Evolutionary conservation across 2,888 invertebrate genomes (phyloP).

Genomic region (Opisthograptis luteolata): DNA sequence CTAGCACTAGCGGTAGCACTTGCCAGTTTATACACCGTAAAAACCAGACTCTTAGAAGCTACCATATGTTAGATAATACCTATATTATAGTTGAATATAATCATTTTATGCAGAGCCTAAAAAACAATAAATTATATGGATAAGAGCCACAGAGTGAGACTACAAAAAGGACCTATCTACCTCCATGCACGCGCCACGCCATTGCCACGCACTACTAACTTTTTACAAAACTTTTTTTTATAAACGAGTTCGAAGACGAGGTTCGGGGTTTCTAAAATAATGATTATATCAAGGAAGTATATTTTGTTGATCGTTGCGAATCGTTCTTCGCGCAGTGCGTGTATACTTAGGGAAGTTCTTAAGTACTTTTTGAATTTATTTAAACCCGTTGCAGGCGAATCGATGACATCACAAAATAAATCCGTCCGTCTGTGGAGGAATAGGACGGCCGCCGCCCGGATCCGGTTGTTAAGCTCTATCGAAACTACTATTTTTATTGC

Average conservation of each 20-base stretch:
- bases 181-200: slow-evolving; percentile 47
- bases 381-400: slow-evolving; percentile 48
- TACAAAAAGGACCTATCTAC: slow-evolving; percentile 41
- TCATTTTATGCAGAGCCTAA: too few species aligned
- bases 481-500: slow-evolving; percentile 78
- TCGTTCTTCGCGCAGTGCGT: slow-evolving; percentile 21
- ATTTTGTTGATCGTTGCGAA: slow-evolving; percentile 15
- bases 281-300: too few species aligned
- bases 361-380: slow-evolving; percentile 30
- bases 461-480: slow-evolving; percentile 74
- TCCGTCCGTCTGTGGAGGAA: slow-evolving; percentile 60
- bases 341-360: too few species aligned
- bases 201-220: slow-evolving; percentile 33
- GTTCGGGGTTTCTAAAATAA: too few species aligned
- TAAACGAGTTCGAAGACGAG: slow-evolving; percentile 35
- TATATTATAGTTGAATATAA: too few species aligned
- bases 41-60: background rate
- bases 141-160: slow-evolving; percentile 12
- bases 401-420: slow-evolving; percentile 77
- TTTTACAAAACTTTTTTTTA: slow-evolving; percentile 40
- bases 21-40: background rate
- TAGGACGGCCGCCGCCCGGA: slow-evolving; percentile 57
- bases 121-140: background rate
- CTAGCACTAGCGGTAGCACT: too few species aligned
- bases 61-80: too few species aligned